Percentiles rank a stretch among this genome's conserved stretches.
These are phyloP conservation scores for Erpornis zantholeuca DNA, from an alignment of 2,113 vertebrate genomes.

Conservation along the genomic window DNA sequence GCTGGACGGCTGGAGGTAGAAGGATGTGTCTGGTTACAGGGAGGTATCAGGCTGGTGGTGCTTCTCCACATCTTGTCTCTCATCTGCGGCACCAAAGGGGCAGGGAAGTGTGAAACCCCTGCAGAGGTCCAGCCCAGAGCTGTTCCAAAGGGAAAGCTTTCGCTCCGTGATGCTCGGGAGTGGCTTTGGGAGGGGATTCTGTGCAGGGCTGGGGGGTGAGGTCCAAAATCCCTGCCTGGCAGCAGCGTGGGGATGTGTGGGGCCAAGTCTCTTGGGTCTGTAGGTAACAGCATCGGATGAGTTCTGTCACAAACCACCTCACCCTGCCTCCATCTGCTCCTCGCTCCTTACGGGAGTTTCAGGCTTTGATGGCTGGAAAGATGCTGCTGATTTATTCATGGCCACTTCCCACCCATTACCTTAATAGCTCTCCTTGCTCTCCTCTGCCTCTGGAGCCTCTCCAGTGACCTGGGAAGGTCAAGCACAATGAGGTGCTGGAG, in stretches of 20 bases:
- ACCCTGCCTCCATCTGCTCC: neutral
- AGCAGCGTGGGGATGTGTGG: no score
- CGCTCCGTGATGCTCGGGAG: fast-evolving
- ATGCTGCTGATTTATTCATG: constrained; percentile 59
- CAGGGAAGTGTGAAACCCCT: neutral
- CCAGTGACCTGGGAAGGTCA: neutral
- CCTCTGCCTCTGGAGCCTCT: fast-evolving
- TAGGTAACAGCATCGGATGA: neutral
- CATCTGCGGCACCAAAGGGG: fast-evolving
- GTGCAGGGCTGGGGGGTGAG: neutral
- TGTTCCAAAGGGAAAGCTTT: neutral
- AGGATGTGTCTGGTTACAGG: neutral
- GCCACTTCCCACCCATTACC: constrained; percentile 38
- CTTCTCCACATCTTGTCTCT: neutral
- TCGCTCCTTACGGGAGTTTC: fast-evolving
- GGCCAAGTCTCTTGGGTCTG: neutral
- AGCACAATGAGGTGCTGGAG: neutral
- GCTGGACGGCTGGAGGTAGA: neutral
- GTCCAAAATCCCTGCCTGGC: neutral
- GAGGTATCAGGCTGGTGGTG: neutral
- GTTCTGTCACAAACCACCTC: neutral
- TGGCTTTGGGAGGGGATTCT: neutral
- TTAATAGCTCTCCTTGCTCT: neutral
- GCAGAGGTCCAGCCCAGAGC: neutral
- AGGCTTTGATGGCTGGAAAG: neutral